Conservation (phyloP, 2,797 vertebrate genomes). For the Hypotaenidia philippensis region DNA sequence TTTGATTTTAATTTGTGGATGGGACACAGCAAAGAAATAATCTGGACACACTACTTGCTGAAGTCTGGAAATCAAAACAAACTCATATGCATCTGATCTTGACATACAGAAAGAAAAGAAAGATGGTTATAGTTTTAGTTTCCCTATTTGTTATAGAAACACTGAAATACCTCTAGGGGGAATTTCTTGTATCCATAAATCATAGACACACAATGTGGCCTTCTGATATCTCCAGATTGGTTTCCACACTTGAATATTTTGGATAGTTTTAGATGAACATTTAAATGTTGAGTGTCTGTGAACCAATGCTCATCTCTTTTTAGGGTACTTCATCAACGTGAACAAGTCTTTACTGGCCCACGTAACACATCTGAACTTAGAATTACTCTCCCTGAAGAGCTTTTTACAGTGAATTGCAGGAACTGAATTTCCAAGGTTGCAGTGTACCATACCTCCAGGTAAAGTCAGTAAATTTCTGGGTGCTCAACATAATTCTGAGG, state of each 20-base stretch:
- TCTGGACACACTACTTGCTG: neutral
- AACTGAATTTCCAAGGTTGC: neutral
- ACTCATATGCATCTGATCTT: neutral
- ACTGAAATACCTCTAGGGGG: neutral
- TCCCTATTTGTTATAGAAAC: neutral
- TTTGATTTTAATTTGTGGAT: neutral
- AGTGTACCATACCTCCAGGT: neutral
- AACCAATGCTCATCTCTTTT: neutral
- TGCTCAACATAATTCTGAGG: constrained; percentile 1
- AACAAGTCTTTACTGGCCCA: neutral
- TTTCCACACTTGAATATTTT: neutral
- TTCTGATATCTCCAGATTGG: neutral
- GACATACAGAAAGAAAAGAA: neutral
- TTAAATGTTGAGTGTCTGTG: neutral
- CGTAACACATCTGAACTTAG: neutral
- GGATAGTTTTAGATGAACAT: neutral
- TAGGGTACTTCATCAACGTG: neutral
- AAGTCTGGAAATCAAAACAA: neutral
- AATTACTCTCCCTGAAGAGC: neutral
- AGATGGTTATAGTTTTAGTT: neutral
- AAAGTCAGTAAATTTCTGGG: neutral
- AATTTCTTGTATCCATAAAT: neutral
- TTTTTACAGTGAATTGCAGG: neutral
- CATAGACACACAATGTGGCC: neutral
- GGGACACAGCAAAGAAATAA: neutral